Evolutionary conservation across 2,888 invertebrate species (phyloP).

Genomic region (Drosophila putrida): DNA sequence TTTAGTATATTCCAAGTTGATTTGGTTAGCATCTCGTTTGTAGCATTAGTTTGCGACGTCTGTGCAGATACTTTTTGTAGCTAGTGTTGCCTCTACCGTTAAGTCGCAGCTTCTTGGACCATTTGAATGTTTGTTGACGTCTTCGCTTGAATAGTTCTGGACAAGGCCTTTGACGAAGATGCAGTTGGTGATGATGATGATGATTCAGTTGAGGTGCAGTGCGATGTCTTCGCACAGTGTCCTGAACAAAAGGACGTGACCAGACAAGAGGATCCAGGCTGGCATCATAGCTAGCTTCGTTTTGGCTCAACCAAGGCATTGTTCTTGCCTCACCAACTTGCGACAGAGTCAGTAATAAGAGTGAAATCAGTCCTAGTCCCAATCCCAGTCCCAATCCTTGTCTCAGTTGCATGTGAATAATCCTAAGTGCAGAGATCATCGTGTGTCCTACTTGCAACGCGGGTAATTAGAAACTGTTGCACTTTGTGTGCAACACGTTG

Average conservation of each 20-base stretch:
- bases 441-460: constrained; percentile 49
- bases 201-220: constrained; percentile 2
- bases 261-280: constrained; percentile 83
- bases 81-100: constrained; percentile 13
- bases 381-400: neutral
- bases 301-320: constrained; percentile 63
- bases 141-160: neutral
- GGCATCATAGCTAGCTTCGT: constrained; percentile 75
- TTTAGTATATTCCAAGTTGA: constrained; percentile 1
- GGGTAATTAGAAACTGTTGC: constrained; percentile 66
- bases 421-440: constrained; percentile 31
- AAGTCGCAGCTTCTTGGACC: constrained; percentile 3
- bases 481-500: constrained; percentile 46
- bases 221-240: constrained; percentile 75
- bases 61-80: constrained; percentile 33
- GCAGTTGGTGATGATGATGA: neutral
- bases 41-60: constrained; percentile 46
- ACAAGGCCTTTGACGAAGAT: constrained; percentile 5
- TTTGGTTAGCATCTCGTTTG: constrained; percentile 53
- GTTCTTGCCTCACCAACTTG: constrained; percentile 28
- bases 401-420: constrained; percentile 22
- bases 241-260: constrained; percentile 79
- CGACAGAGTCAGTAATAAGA: constrained; percentile 26
- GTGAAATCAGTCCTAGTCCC: constrained; percentile 1
- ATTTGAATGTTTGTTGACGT: constrained; percentile 11